phyloP scores from a whole-genome alignment of 2,888 invertebrate genomes.

The Vanessa cardui region DNA sequence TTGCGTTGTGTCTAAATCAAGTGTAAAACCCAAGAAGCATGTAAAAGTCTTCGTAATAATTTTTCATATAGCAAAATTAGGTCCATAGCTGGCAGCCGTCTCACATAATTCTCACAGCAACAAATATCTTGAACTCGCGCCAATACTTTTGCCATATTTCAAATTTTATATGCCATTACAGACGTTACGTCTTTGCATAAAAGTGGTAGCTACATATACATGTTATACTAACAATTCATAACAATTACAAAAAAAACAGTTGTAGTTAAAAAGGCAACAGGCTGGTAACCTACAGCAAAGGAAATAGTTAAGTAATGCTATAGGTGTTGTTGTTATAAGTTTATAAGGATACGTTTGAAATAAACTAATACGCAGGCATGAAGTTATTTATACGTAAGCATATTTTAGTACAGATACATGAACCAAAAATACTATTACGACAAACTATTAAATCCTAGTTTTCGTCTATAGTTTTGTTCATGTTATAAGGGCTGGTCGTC shows the following conservation, averaged over 20 bases:
- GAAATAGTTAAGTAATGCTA: too few relatives aligned
- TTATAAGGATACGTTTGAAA: too few relatives aligned
- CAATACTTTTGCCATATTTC: conserved; percentile 46
- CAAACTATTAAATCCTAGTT: too few relatives aligned
- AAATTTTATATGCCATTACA: conserved; percentile 47
- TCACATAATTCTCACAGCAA: conserved; percentile 39
- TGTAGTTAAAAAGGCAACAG: too few relatives aligned
- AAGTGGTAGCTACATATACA: conserved; percentile 35
- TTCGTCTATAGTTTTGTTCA: too few relatives aligned
- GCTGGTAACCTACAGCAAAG: too few relatives aligned
- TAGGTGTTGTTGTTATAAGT: too few relatives aligned
- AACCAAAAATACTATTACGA: too few relatives aligned
- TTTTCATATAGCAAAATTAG: conserved; percentile 33
- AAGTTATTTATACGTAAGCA: too few relatives aligned
- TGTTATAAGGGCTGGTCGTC: too few relatives aligned
- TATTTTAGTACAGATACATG: too few relatives aligned
- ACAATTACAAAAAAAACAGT: background rate
- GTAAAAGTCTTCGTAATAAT: conserved; percentile 22
- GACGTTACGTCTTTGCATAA: conserved; percentile 44
- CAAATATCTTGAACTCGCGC: conserved; percentile 46
- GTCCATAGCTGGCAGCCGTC: conserved; percentile 35
- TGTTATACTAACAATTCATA: conserved; percentile 16
- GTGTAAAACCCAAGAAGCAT: background rate
- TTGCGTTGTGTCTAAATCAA: background rate
- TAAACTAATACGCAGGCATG: too few relatives aligned